Base-by-base conservation (phyloP, 92 coral and sea anemone species). In the Isaurus tuberculatus region DNA sequence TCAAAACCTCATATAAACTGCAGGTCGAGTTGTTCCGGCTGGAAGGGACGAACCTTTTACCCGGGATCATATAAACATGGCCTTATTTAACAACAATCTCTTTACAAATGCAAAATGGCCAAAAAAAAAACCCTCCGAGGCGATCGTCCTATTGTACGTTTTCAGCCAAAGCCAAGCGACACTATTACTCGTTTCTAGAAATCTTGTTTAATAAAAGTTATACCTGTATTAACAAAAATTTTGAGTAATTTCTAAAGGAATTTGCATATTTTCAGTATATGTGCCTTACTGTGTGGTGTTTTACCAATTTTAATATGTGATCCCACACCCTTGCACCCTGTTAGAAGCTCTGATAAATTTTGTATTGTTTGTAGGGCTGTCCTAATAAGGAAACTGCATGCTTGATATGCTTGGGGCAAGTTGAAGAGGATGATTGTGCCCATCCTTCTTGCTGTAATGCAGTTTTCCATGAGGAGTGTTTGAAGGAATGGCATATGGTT, bases 401-500 rank as follows among this genome's bases (percentile, higher is more conserved):
- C 88, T 73, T 28, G 83, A n/a, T n/a, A n/a, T n/a, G n/a, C n/a
- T n/a, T n/a, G n/a, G 74, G 70, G 79, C 33, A 64, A 17, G 53
- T 80, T 86, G 86, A 65, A 78, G 86, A 46, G 55, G 80, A 79
- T 9, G 86, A 84, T 78, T 79, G 61, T 17, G 44, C 86, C 64
- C 73, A 68, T 68, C 89, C 89, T 55, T 75, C 84, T 66, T 86
- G 89, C 67, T 80, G 89, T 61, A 70, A 63, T 79, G 89, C 63
- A 67, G 86, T 86, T 10, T 86, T 86, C 75, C 89, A 86, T 40
- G 71, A 77, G 40, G 79, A 49, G 58, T 86, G 86, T 65, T 86
- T 86, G 85, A 63, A 70, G 57, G 86, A 86, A 68, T 57, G 86
- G 86, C 89, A 78, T 69, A 65, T 60, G 19, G 75, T 74, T 81